Base-by-base conservation (phyloP, 2,113 vertebrate genomes). In the Hypanus sabinus region DNA sequence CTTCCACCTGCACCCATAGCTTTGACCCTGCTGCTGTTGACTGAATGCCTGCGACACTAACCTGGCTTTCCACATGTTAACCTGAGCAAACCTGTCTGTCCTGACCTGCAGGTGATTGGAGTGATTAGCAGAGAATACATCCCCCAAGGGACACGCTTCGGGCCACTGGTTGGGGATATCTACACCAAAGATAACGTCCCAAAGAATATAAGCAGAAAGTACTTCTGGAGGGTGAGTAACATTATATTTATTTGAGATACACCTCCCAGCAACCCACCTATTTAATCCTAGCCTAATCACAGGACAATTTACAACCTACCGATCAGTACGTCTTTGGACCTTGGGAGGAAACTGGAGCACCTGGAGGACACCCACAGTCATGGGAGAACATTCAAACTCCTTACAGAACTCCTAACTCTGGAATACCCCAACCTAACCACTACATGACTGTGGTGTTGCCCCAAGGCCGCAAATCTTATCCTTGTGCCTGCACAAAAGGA, bases 71-170 rank as follows among this genome's bases (percentile, higher is more conserved):
- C 55, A 60, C 9, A 57, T 87, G 27, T 2, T 81, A 36, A 46
- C 71, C 80, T 85, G 70, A 94, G 46, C 30, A 33, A 33, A n/a
- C 55, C 71, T 30, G 18, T 24, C n/a, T 27, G 95, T 38, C 94
- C 94, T 71, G 38, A 46, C 70, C 94, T 95, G 33, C 95, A 97
- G 97, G 96, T 98, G 76, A 96, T 94, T 0, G 97, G 96, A 0
- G 97, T 98, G 83, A 96, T 97, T 95, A 97, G 97, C 94, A 97
- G 96, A 94, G 96, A 97, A 94, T 97, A 97, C 95, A 97, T 97
- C 30, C 97, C 97, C 36, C 96, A 96, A 94, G 97, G 97, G 22
- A 97, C 97, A 9, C 95, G 96, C 57, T 97, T 97, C 0, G 97
- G 97, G 0, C 97, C 97, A 38, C 95, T 97, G 73, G 95, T 96